Percentiles rank a stretch among this genome's conserved stretches.
These are phyloP conservation scores for Pteronura brasiliensis DNA, from an alignment of 2,113 vertebrate species.

Conservation along the genomic window DNA sequence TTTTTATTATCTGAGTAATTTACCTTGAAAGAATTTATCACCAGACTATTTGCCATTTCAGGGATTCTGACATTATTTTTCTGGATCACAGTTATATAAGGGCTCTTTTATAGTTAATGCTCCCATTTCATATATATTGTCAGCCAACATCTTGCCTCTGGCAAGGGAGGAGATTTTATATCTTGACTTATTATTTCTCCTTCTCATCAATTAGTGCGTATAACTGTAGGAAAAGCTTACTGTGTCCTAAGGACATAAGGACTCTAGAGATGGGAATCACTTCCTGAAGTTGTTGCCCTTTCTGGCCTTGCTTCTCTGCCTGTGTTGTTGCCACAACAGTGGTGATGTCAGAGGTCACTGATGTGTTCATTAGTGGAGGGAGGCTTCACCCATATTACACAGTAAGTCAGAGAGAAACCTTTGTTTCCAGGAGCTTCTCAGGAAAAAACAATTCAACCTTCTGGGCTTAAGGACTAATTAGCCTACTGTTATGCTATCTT, in stretches of 20 bases:
- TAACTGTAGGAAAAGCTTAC: background rate
- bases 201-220: conserved; percentile 37
- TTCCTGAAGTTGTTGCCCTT: background rate
- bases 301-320: background rate
- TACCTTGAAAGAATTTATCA: background rate
- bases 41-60: background rate
- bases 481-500: conserved; percentile 55
- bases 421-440: conserved; percentile 63
- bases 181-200: conserved; percentile 11
- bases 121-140: background rate
- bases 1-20: background rate
- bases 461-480: conserved; percentile 78
- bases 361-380: conserved; percentile 43
- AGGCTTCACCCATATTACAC: conserved; percentile 55
- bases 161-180: background rate
- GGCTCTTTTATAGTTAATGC: background rate
- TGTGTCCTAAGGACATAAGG: background rate
- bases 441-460: conserved; percentile 60
- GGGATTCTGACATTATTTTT: background rate
- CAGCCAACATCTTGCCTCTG: background rate
- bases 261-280: background rate
- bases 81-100: background rate
- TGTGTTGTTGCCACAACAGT: background rate
- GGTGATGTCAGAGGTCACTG: background rate
- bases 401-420: conserved; percentile 57